These are phyloP conservation scores for Phataginus tetradactyla DNA, from an alignment of 2,797 vertebrate genomes.

Conservation along the genomic window DNA sequence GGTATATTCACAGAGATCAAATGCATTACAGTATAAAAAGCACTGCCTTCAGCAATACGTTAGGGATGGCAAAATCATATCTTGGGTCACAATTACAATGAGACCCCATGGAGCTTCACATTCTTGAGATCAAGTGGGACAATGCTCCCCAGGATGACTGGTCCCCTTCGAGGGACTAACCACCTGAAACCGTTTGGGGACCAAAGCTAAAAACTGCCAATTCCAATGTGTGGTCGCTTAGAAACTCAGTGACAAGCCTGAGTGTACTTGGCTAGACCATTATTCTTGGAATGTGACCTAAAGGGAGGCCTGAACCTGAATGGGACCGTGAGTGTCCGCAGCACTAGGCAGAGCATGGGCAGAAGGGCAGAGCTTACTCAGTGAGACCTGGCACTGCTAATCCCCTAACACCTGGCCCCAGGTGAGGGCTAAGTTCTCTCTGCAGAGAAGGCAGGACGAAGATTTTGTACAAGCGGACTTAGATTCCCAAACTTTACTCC, in stretches of 20 bases:
- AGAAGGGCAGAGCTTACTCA: neutral
- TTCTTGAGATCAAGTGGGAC: neutral
- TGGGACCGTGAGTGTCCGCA: neutral
- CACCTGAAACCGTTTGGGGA: neutral
- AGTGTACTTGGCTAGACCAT: neutral
- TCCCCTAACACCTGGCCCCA: neutral
- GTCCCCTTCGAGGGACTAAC: neutral
- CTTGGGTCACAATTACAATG: neutral
- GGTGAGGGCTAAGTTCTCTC: neutral
- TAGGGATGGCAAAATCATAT: neutral
- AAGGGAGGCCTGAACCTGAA: neutral
- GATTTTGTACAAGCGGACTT: neutral
- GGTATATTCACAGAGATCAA: neutral
- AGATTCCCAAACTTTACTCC: neutral
- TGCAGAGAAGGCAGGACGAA: neutral
- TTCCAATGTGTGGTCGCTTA: neutral
- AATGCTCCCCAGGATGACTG: neutral
- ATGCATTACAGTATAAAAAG: neutral
- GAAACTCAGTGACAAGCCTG: neutral
- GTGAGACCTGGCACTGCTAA: neutral
- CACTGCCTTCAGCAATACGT: neutral
- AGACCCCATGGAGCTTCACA: neutral
- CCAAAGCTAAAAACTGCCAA: conserved; percentile 1
- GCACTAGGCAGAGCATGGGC: neutral
- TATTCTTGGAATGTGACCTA: neutral